A percentile compares a stretch with the other conserved stretches of the same genome.
Conservation (phyloP, 1,140 invertebrate species). For the Caenorhabditis tropicalis region DNA sequence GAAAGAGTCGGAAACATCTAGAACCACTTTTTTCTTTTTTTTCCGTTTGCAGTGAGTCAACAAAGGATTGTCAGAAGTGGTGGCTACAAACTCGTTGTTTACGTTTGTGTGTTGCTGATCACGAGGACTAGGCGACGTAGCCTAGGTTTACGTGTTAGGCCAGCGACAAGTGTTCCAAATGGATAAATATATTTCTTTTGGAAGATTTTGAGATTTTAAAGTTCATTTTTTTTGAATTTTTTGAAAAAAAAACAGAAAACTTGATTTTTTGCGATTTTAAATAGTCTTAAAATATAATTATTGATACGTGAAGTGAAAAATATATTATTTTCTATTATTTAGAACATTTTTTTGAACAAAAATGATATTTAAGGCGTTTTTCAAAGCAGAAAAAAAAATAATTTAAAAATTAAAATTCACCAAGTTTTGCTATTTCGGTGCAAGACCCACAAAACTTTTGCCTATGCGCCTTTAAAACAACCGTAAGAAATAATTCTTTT, state of each 20-base stretch:
- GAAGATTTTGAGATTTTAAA: no score
- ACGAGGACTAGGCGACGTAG: neutral
- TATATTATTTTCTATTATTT: no score
- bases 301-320: no score
- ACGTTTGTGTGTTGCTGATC: neutral
- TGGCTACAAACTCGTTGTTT: slow-evolving; percentile 3
- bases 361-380: no score
- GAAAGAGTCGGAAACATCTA: neutral
- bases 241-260: no score
- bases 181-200: neutral
- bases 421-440: neutral
- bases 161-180: neutral
- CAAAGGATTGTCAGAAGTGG: neutral
- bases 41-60: neutral
- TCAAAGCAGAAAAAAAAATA: neutral
- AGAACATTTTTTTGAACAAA: no score
- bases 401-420: neutral
- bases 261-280: no score
- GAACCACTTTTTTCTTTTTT: no score
- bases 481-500: neutral
- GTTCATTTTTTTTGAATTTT: no score
- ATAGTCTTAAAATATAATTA: no score
- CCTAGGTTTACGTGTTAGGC: neutral
- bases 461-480: neutral
- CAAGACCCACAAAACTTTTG: neutral